Evolutionary conservation across 2,797 vertebrate species (phyloP).

Genomic region (Betta splendens): DNA sequence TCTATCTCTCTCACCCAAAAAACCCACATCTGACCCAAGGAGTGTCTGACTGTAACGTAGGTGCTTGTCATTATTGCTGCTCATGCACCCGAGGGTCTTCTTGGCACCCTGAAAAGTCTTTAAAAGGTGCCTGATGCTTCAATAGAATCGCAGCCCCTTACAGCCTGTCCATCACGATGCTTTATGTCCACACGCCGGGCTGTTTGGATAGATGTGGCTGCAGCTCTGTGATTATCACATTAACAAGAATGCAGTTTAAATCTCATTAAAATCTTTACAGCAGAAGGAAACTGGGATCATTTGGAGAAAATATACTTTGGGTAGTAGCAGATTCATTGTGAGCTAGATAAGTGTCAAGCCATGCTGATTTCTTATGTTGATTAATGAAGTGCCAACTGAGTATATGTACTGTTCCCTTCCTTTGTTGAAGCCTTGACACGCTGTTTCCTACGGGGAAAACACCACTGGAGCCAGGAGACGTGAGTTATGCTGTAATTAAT

Average conservation of each 20-base stretch:
- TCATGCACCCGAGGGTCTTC: slow-evolving; percentile 49
- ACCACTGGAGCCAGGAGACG: slow-evolving; percentile 67
- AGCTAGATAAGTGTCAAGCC: slow-evolving; percentile 56
- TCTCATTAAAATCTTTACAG: slow-evolving; percentile 52
- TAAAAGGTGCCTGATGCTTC: slow-evolving; percentile 57
- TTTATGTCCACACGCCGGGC: slow-evolving; percentile 35
- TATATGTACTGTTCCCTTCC: slow-evolving; percentile 69
- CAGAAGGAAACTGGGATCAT: slow-evolving; percentile 33
- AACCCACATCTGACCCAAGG: slow-evolving; percentile 50
- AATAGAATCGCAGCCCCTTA: slow-evolving; percentile 60
- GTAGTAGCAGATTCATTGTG: slow-evolving; percentile 19
- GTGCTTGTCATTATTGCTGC: slow-evolving; percentile 55
- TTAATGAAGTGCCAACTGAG: slow-evolving; percentile 81
- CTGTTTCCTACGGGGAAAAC: slow-evolving; percentile 77
- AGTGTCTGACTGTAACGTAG: slow-evolving; percentile 47
- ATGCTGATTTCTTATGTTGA: slow-evolving; percentile 74
- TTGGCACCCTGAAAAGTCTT: slow-evolving; percentile 49
- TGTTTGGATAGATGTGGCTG: slow-evolving; percentile 40
- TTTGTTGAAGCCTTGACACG: slow-evolving; percentile 71
- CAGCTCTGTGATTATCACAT: slow-evolving; percentile 42
- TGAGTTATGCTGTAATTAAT: slow-evolving; percentile 79
- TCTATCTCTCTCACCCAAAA: slow-evolving; percentile 42
- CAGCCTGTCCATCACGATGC: slow-evolving; percentile 45
- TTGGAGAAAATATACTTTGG: slow-evolving; percentile 43
- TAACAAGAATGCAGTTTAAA: slow-evolving; percentile 47